Base-by-base conservation (phyloP, 2,797 vertebrate species). In the Coccyzus lansbergi region DNA sequence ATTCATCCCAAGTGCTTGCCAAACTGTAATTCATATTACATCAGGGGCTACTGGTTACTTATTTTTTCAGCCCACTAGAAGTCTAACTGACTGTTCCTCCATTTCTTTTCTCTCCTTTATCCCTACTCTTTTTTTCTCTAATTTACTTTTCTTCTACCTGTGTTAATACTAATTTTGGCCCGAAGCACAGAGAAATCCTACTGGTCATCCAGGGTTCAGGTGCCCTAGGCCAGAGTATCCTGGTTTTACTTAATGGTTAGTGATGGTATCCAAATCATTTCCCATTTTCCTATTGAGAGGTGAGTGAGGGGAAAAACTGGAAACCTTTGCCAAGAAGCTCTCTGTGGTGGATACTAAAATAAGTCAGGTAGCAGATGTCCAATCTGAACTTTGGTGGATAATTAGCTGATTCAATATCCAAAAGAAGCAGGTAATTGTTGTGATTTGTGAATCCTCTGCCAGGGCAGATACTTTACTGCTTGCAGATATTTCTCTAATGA, bases 331-430 rank as follows among this genome's bases (percentile, higher is more conserved):
- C 97, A 97, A 97, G 81, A 86, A 95, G 70, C 55, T 56, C 79
- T 93, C 95, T 91, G 64, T 94, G 86, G 94, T 94, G 92, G 95
- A 91, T 95, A 92, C 75, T 95, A 86, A 96, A 96, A 53, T 84
- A 96, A 97, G 96, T 93, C 95, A 97, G 94, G 97, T 95, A 97
- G 95, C 97, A 98, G 97, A 97, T 97, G 97, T 96, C 97, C 96
- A 96, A 84, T 95, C 93, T 97, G 97, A 97, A 96, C 93, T 97
- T 96, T 38, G 58, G 76, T 95, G 95, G 92, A 93, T 96, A 97
- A 95, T 97, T 97, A 97, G 94, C 81, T 93, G 88, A 94, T 92
- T 82, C 92, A 94, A 48, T 96, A 95, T 97, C 97, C 96, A 97
- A 88, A 97, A 97, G 96, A 97, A 97, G 92, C 68, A 97, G 96